Conservation (phyloP, 2,888 invertebrate species). For the Morpho helenor region DNA sequence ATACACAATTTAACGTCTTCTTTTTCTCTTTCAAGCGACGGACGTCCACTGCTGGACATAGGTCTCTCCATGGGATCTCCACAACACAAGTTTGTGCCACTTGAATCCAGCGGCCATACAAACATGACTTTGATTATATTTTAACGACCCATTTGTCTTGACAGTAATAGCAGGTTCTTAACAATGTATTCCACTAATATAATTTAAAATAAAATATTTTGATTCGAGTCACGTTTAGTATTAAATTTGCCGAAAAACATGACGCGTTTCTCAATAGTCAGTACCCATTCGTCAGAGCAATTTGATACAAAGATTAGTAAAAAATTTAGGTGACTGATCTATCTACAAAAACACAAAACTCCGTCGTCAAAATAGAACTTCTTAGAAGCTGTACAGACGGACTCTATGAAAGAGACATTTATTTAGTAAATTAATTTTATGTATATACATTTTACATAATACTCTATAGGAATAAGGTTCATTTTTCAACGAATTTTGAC, state of each 20-base stretch:
- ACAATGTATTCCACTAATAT: not conserved
- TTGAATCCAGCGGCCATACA: no score
- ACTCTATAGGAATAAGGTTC: conserved; percentile 17
- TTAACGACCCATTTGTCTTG: not conserved
- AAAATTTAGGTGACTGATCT: conserved; percentile 20
- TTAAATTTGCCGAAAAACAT: conserved; percentile 16
- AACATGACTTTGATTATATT: no score
- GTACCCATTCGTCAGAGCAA: conserved; percentile 27
- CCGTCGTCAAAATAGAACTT: conserved; percentile 18
- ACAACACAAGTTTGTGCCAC: no score
- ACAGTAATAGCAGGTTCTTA: not conserved
- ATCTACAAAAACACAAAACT: conserved; percentile 7
- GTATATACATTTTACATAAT: no score
- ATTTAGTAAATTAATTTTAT: no score
- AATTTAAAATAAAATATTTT: not conserved
- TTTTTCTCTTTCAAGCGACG: no score
- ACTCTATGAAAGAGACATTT: not conserved
- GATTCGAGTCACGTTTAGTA: conserved; percentile 19
- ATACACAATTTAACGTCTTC: no score
- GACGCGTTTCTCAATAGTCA: conserved; percentile 24
- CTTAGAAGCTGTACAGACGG: conserved; percentile 9
- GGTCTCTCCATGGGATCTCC: no score
- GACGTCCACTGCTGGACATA: no score
- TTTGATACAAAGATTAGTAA: conserved; percentile 29
- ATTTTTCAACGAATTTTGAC: conserved; percentile 12